Evolutionary conservation across 2,888 invertebrate genomes (phyloP).

Genomic region (Cordilura impudica): DNA sequence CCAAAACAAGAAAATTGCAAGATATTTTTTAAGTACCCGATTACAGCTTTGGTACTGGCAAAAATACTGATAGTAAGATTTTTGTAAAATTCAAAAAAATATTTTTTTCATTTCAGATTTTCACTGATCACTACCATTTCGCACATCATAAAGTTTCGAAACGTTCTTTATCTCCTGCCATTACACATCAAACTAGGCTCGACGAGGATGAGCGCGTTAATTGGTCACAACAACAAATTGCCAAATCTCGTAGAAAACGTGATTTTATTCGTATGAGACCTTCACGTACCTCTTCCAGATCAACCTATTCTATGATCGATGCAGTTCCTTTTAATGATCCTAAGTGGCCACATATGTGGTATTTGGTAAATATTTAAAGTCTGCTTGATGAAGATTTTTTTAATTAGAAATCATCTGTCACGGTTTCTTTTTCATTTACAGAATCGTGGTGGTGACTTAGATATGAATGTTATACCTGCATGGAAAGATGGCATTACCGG

Average conservation of each 20-base stretch:
- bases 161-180: conserved; percentile 85
- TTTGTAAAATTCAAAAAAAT: too few species aligned
- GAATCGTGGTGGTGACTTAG: conserved; percentile 94
- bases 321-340: conserved; percentile 86
- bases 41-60: too few species aligned
- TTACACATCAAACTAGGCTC: conserved; percentile 84
- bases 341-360: conserved; percentile 98
- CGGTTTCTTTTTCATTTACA: conserved; percentile 71
- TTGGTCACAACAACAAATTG: conserved; percentile 90
- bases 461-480: conserved; percentile 97
- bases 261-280: conserved; percentile 82
- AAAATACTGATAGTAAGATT: too few species aligned
- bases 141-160: conserved; percentile 88
- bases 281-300: conserved; percentile 72
- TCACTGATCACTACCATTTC: conserved; percentile 91
- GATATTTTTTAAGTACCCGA: too few species aligned
- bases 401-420: background rate
- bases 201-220: conserved; percentile 86
- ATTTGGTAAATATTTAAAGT: conserved; percentile 86
- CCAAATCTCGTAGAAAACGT: conserved; percentile 88
- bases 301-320: conserved; percentile 70
- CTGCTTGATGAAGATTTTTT: background rate
- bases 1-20: too few species aligned
- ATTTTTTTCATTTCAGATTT: conserved; percentile 86
- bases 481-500: conserved; percentile 97